Percentiles rank a stretch among this genome's conserved stretches.
These are phyloP conservation scores for Penaeus indicus DNA, from an alignment of 1,140 invertebrate genomes.

Conservation along the genomic window DNA sequence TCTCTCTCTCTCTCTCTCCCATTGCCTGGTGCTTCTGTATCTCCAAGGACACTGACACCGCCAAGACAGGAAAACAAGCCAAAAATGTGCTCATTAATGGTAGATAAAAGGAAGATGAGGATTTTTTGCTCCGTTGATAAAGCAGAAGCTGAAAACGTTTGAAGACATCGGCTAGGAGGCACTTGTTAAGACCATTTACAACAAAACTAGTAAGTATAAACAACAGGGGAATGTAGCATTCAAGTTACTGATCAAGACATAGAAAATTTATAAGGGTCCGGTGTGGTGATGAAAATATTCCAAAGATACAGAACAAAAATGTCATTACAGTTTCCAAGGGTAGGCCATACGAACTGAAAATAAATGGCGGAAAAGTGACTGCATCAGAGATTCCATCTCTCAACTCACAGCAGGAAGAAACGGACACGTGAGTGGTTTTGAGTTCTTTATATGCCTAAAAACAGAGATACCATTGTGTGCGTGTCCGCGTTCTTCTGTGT, in stretches of 20 bases:
- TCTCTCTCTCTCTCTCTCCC: too few relatives aligned
- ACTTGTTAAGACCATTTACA: conserved; percentile 1
- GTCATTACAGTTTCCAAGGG: background rate
- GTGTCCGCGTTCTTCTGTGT: background rate
- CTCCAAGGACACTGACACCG: background rate
- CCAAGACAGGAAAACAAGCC: conserved; percentile 15
- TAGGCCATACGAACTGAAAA: background rate
- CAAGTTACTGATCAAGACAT: conserved; percentile 28
- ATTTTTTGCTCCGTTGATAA: conserved; percentile 26
- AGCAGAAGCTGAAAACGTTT: conserved; percentile 21
- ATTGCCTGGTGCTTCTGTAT: background rate
- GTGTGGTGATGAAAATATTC: background rate
- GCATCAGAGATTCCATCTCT: conserved; percentile 19
- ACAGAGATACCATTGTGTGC: background rate
- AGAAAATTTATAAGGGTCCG: background rate
- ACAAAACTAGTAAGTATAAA: conserved; percentile 3
- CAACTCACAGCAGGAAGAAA: conserved; percentile 22
- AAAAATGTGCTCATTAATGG: conserved; percentile 33
- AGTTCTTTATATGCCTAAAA: conserved; percentile 15
- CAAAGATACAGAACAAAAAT: conserved; percentile 12
- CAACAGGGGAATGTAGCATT: conserved; percentile 24
- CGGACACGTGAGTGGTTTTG: conserved; percentile 1
- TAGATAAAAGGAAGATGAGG: background rate
- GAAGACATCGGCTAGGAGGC: background rate
- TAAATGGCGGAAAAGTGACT: background rate